phyloP scores from a whole-genome alignment of 2,113 vertebrate species.

The Rhinoderma darwinii region DNA sequence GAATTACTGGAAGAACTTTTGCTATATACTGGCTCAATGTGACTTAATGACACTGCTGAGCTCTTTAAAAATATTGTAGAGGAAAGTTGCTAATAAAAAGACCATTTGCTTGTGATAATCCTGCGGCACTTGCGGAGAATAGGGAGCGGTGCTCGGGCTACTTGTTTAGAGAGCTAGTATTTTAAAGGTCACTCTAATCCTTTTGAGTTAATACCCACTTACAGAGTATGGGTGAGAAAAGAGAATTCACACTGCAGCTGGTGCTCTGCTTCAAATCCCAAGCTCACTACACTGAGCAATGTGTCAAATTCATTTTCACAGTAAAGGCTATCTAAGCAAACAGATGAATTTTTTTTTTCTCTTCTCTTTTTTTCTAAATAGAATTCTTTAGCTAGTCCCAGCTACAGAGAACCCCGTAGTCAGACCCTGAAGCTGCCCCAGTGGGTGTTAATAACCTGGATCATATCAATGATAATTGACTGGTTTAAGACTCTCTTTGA shows the following conservation, averaged over 20 bases:
- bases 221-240: conserved; percentile 46
- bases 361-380: conserved; percentile 32
- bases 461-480: conserved; percentile 54
- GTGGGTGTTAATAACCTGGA: conserved; percentile 54
- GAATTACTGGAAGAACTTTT: conserved; percentile 5
- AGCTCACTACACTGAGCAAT: conserved; percentile 27
- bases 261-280: conserved; percentile 28
- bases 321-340: conserved; percentile 44
- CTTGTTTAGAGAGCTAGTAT: conserved; percentile 16
- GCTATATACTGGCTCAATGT: conserved; percentile 7
- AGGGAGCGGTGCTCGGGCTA: conserved; percentile 2
- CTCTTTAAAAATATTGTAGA: conserved; percentile 27
- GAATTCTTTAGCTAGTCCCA: conserved; percentile 13
- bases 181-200: conserved; percentile 55
- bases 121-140: neutral
- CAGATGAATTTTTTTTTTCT: conserved; percentile 47
- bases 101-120: conserved; percentile 33
- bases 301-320: conserved; percentile 58
- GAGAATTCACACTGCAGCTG: conserved; percentile 52
- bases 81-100: conserved; percentile 23
- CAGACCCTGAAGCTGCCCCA: conserved; percentile 43
- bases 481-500: conserved; percentile 50
- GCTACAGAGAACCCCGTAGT: conserved; percentile 44
- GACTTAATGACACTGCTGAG: conserved; percentile 25
- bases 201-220: conserved; percentile 53